Evolutionary conservation across 2,888 invertebrate species (phyloP).

Genomic region (Ferrisia virgata): DNA sequence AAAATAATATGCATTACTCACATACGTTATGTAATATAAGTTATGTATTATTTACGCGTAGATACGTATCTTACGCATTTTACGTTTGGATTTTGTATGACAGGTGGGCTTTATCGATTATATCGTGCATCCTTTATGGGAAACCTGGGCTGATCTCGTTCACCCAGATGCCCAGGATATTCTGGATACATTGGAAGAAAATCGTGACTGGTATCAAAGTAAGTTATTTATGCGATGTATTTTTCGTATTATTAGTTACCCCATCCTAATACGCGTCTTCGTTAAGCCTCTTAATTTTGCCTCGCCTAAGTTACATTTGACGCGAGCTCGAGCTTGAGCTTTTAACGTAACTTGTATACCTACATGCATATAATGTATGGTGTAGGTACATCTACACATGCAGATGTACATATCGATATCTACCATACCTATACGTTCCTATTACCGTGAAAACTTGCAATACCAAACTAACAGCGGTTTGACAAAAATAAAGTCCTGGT

Average conservation of each 20-base stretch:
- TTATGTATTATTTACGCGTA: too few relatives aligned
- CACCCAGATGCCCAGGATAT: slow-evolving; percentile 99
- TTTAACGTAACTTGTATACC: background rate
- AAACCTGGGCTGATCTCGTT: slow-evolving; percentile 97
- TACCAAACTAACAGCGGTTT: too few relatives aligned
- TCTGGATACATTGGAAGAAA: slow-evolving; percentile 95
- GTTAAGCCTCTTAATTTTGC: background rate
- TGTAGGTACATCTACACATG: too few relatives aligned
- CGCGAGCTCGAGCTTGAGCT: background rate
- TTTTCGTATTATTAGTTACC: background rate
- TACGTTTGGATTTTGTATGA: slow-evolving; percentile 38
- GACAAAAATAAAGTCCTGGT: too few relatives aligned
- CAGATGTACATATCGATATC: too few relatives aligned
- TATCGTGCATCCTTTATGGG: slow-evolving; percentile 99
- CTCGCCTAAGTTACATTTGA: background rate
- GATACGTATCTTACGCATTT: background rate
- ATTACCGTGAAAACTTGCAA: too few relatives aligned
- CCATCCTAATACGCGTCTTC: background rate
- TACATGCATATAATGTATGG: too few relatives aligned
- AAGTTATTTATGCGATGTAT: slow-evolving; percentile 25
- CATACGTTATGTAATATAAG: too few relatives aligned
- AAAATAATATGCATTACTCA: too few relatives aligned
- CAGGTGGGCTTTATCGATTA: slow-evolving; percentile 98
- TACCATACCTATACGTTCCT: too few relatives aligned
- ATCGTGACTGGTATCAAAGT: slow-evolving; percentile 93